A percentile compares a stretch with the other conserved stretches of the same genome.
These are phyloP conservation scores for Carollia perspicillata DNA, from an alignment of 2,113 vertebrate genomes.

Conservation along the genomic window DNA sequence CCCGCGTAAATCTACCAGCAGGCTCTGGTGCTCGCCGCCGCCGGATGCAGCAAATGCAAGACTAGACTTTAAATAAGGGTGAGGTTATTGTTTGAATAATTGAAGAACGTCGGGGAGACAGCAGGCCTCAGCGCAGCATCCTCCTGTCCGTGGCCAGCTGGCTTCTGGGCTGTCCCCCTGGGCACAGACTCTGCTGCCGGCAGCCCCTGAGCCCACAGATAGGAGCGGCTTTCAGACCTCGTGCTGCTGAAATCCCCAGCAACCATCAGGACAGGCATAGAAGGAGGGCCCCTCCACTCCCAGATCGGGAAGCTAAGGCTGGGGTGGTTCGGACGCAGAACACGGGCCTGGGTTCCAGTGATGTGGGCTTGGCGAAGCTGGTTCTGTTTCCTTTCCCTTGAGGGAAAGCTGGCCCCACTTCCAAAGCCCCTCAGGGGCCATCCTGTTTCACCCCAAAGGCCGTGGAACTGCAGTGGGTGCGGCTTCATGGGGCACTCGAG, in stretches of 20 bases:
- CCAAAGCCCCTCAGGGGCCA: neutral
- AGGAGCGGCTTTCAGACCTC: neutral
- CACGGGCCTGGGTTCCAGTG: accelerated
- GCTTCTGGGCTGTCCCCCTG: neutral
- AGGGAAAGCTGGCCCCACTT: neutral
- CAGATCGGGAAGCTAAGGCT: neutral
- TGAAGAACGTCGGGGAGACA: constrained; percentile 78
- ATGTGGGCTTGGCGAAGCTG: neutral
- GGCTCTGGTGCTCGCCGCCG: constrained; percentile 72
- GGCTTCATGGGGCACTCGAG: accelerated
- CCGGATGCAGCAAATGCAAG: constrained; percentile 74
- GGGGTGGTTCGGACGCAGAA: neutral
- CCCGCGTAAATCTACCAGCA: constrained; percentile 72
- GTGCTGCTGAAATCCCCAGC: too few species aligned
- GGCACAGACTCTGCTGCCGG: neutral
- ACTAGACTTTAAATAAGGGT: constrained; percentile 88
- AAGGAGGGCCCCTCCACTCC: neutral
- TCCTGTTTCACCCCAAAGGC: neutral
- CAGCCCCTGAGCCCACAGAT: accelerated
- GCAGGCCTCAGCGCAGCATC: constrained; percentile 67
- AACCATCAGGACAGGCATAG: neutral
- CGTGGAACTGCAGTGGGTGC: accelerated
- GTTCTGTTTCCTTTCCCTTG: neutral
- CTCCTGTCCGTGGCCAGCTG: constrained; percentile 70
- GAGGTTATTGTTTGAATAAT: constrained; percentile 84